A percentile compares a stretch with the other conserved stretches of the same genome.
Conservation (phyloP, 2,113 vertebrate genomes). For the Setophaga kirtlandii region DNA sequence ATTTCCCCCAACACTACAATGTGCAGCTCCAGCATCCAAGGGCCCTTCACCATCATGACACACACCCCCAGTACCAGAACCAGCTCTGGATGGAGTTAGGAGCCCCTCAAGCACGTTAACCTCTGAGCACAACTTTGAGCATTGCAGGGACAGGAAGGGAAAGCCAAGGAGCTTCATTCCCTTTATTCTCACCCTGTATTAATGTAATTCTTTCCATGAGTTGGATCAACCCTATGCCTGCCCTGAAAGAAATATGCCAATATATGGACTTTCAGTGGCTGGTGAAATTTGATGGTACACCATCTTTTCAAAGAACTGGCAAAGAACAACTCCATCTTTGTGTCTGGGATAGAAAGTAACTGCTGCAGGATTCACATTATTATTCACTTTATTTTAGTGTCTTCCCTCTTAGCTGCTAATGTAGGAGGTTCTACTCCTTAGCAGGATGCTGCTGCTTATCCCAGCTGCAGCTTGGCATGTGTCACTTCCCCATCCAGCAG, state of each 20-base stretch:
- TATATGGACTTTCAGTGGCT: background rate
- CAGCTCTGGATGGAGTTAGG: background rate
- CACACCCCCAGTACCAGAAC: fast-evolving
- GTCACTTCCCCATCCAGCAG: background rate
- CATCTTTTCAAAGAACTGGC: background rate
- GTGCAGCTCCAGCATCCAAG: background rate
- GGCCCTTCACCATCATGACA: fast-evolving
- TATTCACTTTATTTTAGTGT: background rate
- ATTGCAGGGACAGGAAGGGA: background rate
- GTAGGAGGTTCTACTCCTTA: background rate
- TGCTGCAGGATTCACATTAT: background rate
- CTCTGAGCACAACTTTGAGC: background rate
- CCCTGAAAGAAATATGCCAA: background rate
- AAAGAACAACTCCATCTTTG: background rate
- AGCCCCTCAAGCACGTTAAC: background rate
- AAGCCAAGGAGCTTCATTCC: background rate
- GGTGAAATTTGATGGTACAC: background rate
- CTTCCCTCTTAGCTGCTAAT: background rate
- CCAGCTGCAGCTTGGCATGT: slow-evolving; percentile 41
- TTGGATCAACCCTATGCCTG: background rate
- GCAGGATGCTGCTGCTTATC: background rate
- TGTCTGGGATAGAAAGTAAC: background rate
- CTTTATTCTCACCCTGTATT: background rate
- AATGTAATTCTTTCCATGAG: background rate
- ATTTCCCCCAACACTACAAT: fast-evolving